phyloP scores from a whole-genome alignment of 2,888 invertebrate genomes.

The Marronus borbonicus region DNA sequence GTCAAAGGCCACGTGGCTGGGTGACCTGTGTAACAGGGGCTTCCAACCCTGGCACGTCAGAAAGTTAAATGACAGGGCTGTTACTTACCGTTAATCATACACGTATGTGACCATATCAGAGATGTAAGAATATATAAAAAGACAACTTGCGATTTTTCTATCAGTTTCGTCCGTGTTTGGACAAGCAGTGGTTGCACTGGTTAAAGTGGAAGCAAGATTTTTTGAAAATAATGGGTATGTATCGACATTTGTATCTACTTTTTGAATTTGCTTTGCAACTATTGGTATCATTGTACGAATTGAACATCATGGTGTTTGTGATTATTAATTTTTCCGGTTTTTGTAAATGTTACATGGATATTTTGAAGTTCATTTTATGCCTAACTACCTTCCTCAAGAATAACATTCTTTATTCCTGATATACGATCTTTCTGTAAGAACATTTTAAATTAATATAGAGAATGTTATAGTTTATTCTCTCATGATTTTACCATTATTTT shows the following conservation, averaged over 20 bases:
- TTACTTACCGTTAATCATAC: constrained; percentile 52
- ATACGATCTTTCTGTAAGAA: too few species aligned
- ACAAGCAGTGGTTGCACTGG: not conserved
- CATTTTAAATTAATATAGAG: too few species aligned
- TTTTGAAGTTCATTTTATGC: too few species aligned
- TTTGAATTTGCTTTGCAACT: too few species aligned
- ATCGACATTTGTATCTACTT: not conserved
- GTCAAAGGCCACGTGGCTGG: constrained; percentile 58
- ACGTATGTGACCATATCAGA: constrained; percentile 21
- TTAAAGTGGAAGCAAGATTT: not conserved
- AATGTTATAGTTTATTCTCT: too few species aligned
- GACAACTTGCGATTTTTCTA: constrained; percentile 29
- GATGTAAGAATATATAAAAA: constrained; percentile 33
- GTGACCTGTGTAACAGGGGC: constrained; percentile 55
- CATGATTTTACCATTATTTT: too few species aligned
- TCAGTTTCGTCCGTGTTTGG: constrained; percentile 25
- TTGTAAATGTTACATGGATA: too few species aligned
- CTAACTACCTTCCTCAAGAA: too few species aligned
- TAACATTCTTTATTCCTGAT: too few species aligned
- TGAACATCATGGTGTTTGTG: too few species aligned
- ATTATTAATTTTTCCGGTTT: too few species aligned
- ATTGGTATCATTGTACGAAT: too few species aligned
- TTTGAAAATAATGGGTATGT: constrained; percentile 33
- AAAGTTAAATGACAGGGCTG: constrained; percentile 52
- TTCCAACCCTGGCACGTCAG: constrained; percentile 45